Conservation (phyloP, 1,140 invertebrate species). For the Oncopodura yosiiana region DNA sequence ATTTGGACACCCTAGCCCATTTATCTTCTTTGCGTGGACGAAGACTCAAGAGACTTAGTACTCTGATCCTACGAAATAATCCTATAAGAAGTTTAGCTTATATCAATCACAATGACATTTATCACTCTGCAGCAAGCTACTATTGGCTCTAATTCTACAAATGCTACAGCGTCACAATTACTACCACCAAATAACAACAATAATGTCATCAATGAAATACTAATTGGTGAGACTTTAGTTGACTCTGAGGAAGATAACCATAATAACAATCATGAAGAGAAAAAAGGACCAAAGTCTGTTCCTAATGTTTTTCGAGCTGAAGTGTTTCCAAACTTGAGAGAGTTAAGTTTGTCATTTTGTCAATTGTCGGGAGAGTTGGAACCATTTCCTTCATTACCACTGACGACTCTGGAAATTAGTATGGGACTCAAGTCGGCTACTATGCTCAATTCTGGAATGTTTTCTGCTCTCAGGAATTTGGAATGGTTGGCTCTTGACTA, state of each 20-base stretch:
- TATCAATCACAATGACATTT: conserved; percentile 46
- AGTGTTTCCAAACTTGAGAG: conserved; percentile 53
- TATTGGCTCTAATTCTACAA: neutral
- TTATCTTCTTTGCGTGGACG: conserved; percentile 8
- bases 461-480: conserved; percentile 58
- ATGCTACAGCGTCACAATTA: neutral
- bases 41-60: conserved; percentile 53
- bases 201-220: conserved; percentile 14
- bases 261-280: neutral
- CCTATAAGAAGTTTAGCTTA: conserved; percentile 60
- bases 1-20: conserved; percentile 32
- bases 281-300: neutral
- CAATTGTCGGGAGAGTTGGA: conserved; percentile 64
- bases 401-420: conserved; percentile 73
- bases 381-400: conserved; percentile 59
- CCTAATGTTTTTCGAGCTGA: conserved; percentile 29
- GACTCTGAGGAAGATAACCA: neutral
- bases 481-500: conserved; percentile 79
- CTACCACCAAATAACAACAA: conserved; percentile 2
- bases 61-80: conserved; percentile 73
- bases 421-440: conserved; percentile 65
- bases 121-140: conserved; percentile 7
- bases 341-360: conserved; percentile 81
- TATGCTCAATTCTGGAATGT: conserved; percentile 57
- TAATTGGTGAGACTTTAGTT: neutral